A percentile compares a stretch with the other conserved stretches of the same genome.
These are phyloP conservation scores for Stylophora pistillata DNA, from an alignment of 64 coral and sea anemone species.

Conservation along the genomic window DNA sequence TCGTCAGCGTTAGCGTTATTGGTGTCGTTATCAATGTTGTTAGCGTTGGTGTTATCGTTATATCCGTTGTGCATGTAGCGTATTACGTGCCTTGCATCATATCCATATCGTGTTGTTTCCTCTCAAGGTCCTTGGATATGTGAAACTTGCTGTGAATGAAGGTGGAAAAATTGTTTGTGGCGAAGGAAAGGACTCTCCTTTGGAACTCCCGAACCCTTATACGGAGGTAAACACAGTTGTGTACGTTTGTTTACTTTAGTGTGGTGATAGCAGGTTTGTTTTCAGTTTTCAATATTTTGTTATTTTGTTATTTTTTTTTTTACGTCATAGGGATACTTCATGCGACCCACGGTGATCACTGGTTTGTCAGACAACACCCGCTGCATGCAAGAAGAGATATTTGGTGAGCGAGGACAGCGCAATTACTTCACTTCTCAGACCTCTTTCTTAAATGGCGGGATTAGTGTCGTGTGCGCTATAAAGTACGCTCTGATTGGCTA, in stretches of 20 bases:
- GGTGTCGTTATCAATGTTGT: no score
- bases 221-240: constrained; percentile 25
- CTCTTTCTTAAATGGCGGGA: no score
- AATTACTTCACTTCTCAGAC: no score
- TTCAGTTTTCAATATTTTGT: neutral
- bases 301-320: neutral
- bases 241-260: neutral
- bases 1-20: no score
- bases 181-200: constrained; percentile 61
- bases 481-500: no score
- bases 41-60: no score
- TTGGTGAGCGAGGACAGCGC: constrained; percentile 32
- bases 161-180: constrained; percentile 71
- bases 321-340: constrained; percentile 77
- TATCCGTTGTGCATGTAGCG: no score
- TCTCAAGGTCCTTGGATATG: constrained; percentile 74
- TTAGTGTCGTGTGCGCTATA: no score
- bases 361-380: constrained; percentile 57
- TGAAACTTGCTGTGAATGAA: constrained; percentile 72
- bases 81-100: no score
- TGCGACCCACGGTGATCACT: constrained; percentile 80
- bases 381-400: constrained; percentile 97
- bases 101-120: neutral
- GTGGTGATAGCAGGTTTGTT: neutral
- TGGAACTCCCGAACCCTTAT: constrained; percentile 60